These are phyloP conservation scores for Oryzias curvinotus DNA, from an alignment of 2,113 vertebrate species.

Conservation along the genomic window DNA sequence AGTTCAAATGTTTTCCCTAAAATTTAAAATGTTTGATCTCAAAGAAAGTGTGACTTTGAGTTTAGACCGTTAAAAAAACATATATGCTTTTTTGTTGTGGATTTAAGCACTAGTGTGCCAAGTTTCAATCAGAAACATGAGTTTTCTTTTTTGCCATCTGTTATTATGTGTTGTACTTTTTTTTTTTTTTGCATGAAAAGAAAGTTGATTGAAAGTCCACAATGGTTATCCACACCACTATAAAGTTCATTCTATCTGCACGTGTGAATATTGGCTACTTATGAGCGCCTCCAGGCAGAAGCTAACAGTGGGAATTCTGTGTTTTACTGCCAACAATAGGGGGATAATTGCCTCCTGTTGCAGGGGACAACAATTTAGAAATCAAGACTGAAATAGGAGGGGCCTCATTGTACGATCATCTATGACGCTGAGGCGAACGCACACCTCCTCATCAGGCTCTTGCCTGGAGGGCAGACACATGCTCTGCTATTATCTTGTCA, in stretches of 20 bases:
- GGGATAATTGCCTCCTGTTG: conserved; percentile 73
- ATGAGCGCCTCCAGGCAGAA: conserved; percentile 36
- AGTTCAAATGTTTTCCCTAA: no score
- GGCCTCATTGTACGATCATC: conserved; percentile 42
- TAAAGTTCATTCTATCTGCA: not conserved
- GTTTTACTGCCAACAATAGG: conserved; percentile 54
- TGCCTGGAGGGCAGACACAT: conserved; percentile 64
- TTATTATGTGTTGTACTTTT: conserved; percentile 5
- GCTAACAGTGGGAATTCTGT: conserved; percentile 35
- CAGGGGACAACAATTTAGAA: conserved; percentile 63
- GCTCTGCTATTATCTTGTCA: conserved; percentile 70
- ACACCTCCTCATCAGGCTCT: conserved; percentile 58
- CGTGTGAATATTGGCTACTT: conserved; percentile 24
- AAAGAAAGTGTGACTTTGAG: no score
- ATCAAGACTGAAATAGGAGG: conserved; percentile 53
- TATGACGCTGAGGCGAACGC: conserved; percentile 37
- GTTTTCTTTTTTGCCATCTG: conserved; percentile 16
- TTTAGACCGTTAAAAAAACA: no score
- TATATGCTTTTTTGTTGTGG: conserved; percentile 46
- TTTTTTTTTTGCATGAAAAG: conserved; percentile 13
- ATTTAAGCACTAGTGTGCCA: conserved; percentile 43
- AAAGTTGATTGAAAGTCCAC: conserved; percentile 34
- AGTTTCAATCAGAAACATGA: conserved; percentile 31
- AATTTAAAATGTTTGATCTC: no score
- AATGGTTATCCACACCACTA: conserved; percentile 36